Percentiles rank a stretch among this genome's conserved stretches.
Evolutionary conservation across 2,888 invertebrate genomes (phyloP).

Genomic region (Junonia oenone): DNA sequence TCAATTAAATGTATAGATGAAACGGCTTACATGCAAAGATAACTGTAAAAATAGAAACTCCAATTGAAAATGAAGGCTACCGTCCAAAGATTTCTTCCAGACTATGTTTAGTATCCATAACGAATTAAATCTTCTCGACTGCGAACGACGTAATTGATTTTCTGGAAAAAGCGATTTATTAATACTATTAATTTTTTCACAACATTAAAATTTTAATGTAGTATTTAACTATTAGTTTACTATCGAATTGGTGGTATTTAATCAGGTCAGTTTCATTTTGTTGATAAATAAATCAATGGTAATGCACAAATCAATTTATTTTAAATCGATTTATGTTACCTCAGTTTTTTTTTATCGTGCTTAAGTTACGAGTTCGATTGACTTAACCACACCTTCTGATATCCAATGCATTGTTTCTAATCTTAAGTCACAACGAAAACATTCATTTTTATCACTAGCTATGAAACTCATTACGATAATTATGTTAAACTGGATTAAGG

Average conservation of each 20-base stretch:
- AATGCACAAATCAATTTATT: too few species aligned
- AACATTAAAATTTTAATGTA: too few species aligned
- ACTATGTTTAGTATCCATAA: conserved; percentile 8
- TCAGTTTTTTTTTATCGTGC: neutral
- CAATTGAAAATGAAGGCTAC: conserved; percentile 20
- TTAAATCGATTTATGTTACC: too few species aligned
- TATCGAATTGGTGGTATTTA: too few species aligned
- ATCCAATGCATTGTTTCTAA: conserved; percentile 1
- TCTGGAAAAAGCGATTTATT: neutral
- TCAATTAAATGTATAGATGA: conserved; percentile 13
- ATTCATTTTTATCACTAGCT: neutral
- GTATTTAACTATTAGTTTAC: too few species aligned
- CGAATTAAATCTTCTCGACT: neutral
- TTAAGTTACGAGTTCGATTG: neutral
- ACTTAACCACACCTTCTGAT: neutral
- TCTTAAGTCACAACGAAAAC: neutral
- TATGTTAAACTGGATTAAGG: conserved; percentile 13
- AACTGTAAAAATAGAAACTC: conserved; percentile 23
- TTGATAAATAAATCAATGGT: too few species aligned
- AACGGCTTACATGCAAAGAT: conserved; percentile 20
- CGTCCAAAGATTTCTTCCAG: conserved; percentile 19
- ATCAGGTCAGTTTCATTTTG: too few species aligned
- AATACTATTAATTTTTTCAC: neutral
- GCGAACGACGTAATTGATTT: neutral
- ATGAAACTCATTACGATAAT: conserved; percentile 8